Evolutionary conservation across 2,797 vertebrate species (phyloP).

Genomic region (Lemur catta): DNA sequence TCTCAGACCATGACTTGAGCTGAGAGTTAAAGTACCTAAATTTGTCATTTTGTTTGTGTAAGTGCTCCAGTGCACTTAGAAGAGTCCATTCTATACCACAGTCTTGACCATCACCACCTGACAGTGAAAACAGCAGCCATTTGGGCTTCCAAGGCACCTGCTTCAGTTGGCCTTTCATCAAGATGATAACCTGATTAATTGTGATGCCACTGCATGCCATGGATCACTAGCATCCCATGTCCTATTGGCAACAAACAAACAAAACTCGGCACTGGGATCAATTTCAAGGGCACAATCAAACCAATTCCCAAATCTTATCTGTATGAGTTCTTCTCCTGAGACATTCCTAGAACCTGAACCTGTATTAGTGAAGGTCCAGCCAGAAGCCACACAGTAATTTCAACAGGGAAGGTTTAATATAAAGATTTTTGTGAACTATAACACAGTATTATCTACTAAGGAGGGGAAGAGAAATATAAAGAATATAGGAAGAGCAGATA

Average conservation of each 20-base stretch:
- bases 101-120: neutral
- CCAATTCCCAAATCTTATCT: neutral
- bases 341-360: neutral
- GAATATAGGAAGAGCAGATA: neutral
- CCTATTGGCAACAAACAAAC: neutral
- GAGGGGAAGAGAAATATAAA: neutral
- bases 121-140: neutral
- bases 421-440: neutral
- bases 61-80: neutral
- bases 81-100: fast-evolving
- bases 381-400: neutral
- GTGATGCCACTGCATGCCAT: neutral
- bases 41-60: neutral
- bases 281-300: neutral
- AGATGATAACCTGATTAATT: neutral
- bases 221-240: neutral
- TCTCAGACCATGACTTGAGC: neutral
- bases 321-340: neutral
- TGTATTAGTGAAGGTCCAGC: neutral
- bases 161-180: neutral
- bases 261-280: neutral
- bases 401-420: neutral
- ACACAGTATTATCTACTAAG: neutral
- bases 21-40: neutral
- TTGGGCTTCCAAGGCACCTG: neutral